Base-by-base conservation (phyloP, 2,888 invertebrate genomes). In the Deladenus siricidicola region DNA sequence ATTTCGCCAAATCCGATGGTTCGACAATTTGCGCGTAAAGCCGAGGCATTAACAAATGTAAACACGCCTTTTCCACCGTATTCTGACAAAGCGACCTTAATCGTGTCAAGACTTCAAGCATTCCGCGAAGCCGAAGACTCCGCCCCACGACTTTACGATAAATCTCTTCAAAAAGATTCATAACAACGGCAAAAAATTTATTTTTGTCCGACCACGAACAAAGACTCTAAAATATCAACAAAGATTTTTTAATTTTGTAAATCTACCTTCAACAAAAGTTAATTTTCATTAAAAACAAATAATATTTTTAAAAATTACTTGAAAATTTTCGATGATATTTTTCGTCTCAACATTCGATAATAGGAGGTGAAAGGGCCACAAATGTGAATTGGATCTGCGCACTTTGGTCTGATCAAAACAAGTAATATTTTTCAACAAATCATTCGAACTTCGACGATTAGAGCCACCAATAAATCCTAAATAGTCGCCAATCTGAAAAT, bases 61-160 rank as follows among this genome's bases (percentile, higher is more conserved):
- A 57, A n/a, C 68, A 58, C 2, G 74, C 67, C 48, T 73, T 73
- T 34, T 67, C 63, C 10, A 72, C 28, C 1, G 58, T 48, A 4
- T 28, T 28, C n/a, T 55, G 49, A 21, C 62, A 62, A 24, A 69
- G 44, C 6, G 17, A 10, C 10, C 51, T 39, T n/a, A 69, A 47
- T 14, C 63, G 60, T 10, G 39, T 26, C 4, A 68, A 49, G 1
- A 68, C 59, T 42, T 61, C 48, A 23, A 42, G 51, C 63, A 67
- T 67, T 17, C 90, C 90, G 69, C 88, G 86, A 6, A 89, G 89
- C 81, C 90, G 90, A 58, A 92, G 81, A 60, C 89, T 86, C 78
- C 89, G 88, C 79, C 89, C 88, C 70, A 91, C 89, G 77, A 89
- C 91, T 70, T 86, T 85, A 66, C 89, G 73, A 67, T 81, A 65